Percentiles rank a stretch among this genome's conserved stretches.
phyloP scores from a whole-genome alignment of 2,888 invertebrate species.

The Geotrupes spiniger region DNA sequence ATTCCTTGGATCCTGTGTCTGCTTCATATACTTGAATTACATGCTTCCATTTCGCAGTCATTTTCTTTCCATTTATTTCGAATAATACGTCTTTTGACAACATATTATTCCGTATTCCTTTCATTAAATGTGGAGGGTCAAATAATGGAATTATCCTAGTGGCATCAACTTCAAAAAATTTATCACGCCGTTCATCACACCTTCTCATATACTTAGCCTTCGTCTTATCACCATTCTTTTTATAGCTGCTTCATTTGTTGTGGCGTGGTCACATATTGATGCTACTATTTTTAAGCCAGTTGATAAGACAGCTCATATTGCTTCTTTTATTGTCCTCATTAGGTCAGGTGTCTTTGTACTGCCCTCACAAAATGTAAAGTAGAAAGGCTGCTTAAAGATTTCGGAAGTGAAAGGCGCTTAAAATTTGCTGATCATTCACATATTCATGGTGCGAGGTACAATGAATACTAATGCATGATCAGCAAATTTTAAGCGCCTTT shows the following conservation, averaged over 20 bases:
- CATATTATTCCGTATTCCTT: constrained; percentile 19
- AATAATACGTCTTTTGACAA: constrained; percentile 8
- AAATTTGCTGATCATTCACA: too few relatives aligned
- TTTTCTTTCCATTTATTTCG: not conserved
- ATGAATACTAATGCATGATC: constrained; percentile 17
- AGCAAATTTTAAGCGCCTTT: constrained; percentile 5
- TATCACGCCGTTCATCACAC: not conserved
- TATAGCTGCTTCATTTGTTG: constrained; percentile 23
- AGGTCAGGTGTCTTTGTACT: constrained; percentile 17
- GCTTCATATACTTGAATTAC: not conserved
- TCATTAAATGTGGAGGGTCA: constrained; percentile 22
- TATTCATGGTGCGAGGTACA: not conserved
- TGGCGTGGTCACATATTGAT: constrained; percentile 27
- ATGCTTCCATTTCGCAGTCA: not conserved
- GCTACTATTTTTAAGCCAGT: constrained; percentile 24
- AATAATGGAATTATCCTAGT: constrained; percentile 12
- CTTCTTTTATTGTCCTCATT: constrained; percentile 10
- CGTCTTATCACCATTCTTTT: not conserved
- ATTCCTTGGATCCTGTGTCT: not conserved
- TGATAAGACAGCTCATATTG: constrained; percentile 8
- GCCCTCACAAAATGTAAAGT: constrained; percentile 18
- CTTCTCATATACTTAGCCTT: not conserved
- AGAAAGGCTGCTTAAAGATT: too few relatives aligned
- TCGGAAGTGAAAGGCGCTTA: too few relatives aligned
- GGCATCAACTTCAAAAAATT: constrained; percentile 5